Base-by-base conservation (phyloP, 2,113 vertebrate species). In the Ariopsis seemanni region DNA sequence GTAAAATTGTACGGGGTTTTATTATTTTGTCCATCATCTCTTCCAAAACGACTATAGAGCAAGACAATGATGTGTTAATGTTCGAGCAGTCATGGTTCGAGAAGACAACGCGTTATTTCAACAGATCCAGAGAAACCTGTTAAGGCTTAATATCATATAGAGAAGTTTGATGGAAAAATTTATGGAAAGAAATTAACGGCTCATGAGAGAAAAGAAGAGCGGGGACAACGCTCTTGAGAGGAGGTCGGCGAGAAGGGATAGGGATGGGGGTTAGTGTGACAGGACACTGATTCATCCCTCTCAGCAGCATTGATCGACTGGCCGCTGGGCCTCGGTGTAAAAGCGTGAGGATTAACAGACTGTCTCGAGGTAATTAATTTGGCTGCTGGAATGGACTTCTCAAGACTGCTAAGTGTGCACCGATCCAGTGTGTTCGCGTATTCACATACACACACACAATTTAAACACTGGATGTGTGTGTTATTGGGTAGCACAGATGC, bases 321-420 rank as follows among this genome's bases (percentile, higher is more conserved):
- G 85, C 88, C 67, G 88, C 85, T 85, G 83, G 86, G 82, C 88
- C 87, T 90, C 63, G 20, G 84, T 91, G 90, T 89, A 90, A 91
- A 91, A 89, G 87, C 83, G 85, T 86, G 83, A 88, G 89, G 90
- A 90, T 90, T 92, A 92, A 92, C 89, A 90, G 91, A 90, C 90
- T 90, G 87, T 89, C 90, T 77, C 60, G 57, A 78, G 87, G 87
- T 91, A 90, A 92, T 89, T 86, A 88, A 90, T 92, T 88, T 91
- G 88, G 84, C 87, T 83, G 84, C 82, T 83, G 89, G 60, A 91
- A 89, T 88, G 89, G 86, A 91, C 89, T 91, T 85, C 90, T 83
- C 83, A 83, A 75, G 87, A 91, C 87, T 91, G 90, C 87, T 91
- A 90, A 90, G 79, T 87, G 80, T 90, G 89, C 90, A 89, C 77